phyloP scores from a whole-genome alignment of 2,113 vertebrate species.

The Eptesicus fuscus region DNA sequence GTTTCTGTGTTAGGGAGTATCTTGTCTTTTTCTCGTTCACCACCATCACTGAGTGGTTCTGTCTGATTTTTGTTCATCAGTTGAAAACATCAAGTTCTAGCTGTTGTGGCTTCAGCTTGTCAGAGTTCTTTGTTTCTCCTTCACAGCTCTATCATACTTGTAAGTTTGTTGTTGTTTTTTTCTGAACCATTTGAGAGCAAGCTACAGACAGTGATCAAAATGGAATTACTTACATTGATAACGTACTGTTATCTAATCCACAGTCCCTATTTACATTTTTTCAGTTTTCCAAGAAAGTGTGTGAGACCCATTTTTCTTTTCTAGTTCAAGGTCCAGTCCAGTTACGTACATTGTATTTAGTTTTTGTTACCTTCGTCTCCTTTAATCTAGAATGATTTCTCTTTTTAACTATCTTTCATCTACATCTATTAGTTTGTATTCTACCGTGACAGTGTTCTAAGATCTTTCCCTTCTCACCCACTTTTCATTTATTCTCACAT shows the following conservation, averaged over 20 bases:
- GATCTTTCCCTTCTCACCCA: background rate
- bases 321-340: background rate
- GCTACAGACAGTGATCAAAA: background rate
- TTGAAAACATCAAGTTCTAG: background rate
- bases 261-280: background rate
- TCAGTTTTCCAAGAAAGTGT: background rate
- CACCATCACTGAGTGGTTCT: background rate
- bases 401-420: background rate
- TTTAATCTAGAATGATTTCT: too few relatives aligned
- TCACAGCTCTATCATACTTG: background rate
- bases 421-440: background rate
- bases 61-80: background rate
- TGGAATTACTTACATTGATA: background rate
- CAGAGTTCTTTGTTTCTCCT: background rate
- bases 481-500: background rate
- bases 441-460: background rate
- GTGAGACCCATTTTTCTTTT: background rate
- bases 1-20: background rate
- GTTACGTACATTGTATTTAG: background rate
- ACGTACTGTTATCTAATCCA: background rate
- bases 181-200: background rate
- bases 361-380: background rate
- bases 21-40: background rate
- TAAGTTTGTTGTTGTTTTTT: background rate
- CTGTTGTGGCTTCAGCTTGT: background rate